These are phyloP conservation scores for Eledona agricola DNA, from an alignment of 2,888 invertebrate species.

Conservation along the genomic window DNA sequence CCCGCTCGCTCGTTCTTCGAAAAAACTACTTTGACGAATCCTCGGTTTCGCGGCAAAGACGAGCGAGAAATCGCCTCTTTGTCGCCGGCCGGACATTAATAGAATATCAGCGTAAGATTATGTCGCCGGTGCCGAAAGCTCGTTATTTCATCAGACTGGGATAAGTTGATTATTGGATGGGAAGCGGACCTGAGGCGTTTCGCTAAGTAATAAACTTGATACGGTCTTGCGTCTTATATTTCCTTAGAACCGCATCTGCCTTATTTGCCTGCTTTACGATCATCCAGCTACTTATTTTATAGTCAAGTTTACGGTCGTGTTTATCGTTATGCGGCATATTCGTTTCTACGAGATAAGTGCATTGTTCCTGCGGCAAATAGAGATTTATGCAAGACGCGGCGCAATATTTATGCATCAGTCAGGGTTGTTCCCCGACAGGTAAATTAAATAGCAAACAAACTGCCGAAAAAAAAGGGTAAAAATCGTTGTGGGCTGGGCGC, in stretches of 20 bases:
- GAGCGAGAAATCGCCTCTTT: slow-evolving; percentile 11
- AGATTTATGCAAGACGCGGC: slow-evolving; percentile 22
- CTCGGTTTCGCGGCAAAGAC: slow-evolving; percentile 2
- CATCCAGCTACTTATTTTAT: slow-evolving; percentile 36
- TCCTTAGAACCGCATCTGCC: slow-evolving; percentile 16
- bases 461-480: slow-evolving; percentile 7
- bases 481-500: background rate
- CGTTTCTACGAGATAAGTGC: slow-evolving; percentile 28
- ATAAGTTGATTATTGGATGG: slow-evolving; percentile 23
- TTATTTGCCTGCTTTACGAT: slow-evolving; percentile 33
- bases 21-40: slow-evolving; percentile 23
- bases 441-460: no score
- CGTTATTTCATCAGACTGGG: slow-evolving; percentile 22
- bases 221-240: slow-evolving; percentile 25
- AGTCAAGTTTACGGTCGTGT: slow-evolving; percentile 37
- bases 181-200: slow-evolving; percentile 8
- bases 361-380: slow-evolving; percentile 31
- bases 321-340: slow-evolving; percentile 31
- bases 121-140: slow-evolving; percentile 12
- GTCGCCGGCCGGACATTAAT: slow-evolving; percentile 7
- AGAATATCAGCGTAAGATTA: slow-evolving; percentile 12
- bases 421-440: slow-evolving; percentile 16
- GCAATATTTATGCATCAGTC: slow-evolving; percentile 23
- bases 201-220: slow-evolving; percentile 21
- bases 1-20: slow-evolving; percentile 5